These are phyloP conservation scores for Tridacna crocea DNA, from an alignment of 2,888 invertebrate genomes.

Conservation along the genomic window DNA sequence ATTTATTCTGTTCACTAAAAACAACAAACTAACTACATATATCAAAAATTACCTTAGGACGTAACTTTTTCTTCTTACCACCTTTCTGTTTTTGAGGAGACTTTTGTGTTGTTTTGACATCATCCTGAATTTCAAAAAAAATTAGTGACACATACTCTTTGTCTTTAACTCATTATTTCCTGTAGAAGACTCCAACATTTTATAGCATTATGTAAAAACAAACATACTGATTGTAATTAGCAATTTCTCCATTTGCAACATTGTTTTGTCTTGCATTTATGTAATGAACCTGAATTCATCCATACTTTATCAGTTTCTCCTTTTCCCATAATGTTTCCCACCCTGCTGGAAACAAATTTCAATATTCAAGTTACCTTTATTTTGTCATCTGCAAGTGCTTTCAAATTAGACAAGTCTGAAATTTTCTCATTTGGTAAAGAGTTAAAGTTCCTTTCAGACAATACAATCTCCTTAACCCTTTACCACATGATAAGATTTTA, in stretches of 20 bases:
- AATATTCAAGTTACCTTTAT: too few species aligned
- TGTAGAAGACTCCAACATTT: neutral
- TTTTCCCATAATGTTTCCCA: too few species aligned
- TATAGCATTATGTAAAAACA: neutral
- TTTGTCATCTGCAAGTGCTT: too few species aligned
- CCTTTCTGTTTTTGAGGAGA: neutral
- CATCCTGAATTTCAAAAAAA: neutral
- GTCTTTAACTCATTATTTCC: neutral
- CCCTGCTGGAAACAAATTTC: too few species aligned
- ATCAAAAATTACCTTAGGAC: neutral
- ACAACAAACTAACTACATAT: too few species aligned
- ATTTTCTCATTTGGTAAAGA: too few species aligned
- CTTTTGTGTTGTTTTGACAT: neutral
- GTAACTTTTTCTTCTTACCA: neutral
- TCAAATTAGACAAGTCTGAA: too few species aligned
- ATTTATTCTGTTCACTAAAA: neutral
- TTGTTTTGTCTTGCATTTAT: neutral
- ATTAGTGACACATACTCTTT: too few species aligned
- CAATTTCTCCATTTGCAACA: neutral
- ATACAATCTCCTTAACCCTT: too few species aligned
- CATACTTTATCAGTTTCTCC: neutral
- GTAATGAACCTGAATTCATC: neutral
- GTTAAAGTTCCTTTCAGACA: too few species aligned
- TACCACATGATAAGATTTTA: too few species aligned
- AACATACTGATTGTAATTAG: neutral